Evolutionary conservation across 1,140 invertebrate species (phyloP).

Genomic region (Listronotus bonariensis): DNA sequence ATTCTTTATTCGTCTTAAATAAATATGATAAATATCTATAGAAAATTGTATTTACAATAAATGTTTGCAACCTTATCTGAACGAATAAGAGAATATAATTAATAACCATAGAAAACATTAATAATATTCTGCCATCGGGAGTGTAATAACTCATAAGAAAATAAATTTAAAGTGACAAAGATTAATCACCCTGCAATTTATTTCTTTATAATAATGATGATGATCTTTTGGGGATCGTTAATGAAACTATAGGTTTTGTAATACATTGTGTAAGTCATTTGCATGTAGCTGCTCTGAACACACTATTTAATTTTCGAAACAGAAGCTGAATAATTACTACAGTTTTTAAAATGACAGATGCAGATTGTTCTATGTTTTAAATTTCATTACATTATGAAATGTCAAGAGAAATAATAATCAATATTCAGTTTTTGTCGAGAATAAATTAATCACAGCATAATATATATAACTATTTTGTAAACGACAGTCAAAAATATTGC

Average conservation of each 20-base stretch:
- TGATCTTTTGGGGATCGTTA: conserved; percentile 19
- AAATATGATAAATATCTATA: conserved; percentile 8
- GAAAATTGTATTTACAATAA: conserved; percentile 18
- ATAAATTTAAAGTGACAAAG: conserved; percentile 25
- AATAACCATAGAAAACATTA: conserved; percentile 28
- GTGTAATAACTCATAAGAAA: conserved; percentile 28
- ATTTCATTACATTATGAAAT: no score
- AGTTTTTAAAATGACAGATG: no score
- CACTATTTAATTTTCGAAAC: no score
- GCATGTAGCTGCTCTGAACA: no score
- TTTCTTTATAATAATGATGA: conserved; percentile 18
- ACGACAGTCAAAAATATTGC: no score
- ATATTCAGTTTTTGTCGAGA: no score
- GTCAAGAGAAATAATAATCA: no score
- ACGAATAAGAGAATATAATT: conserved; percentile 26
- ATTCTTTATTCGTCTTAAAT: neutral
- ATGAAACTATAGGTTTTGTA: neutral
- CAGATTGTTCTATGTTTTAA: no score
- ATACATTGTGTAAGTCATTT: neutral
- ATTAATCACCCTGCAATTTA: conserved; percentile 24
- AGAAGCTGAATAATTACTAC: no score
- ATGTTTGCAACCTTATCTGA: conserved; percentile 24
- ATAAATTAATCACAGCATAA: no score
- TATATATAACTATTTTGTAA: no score
- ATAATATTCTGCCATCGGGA: conserved; percentile 25